Evolutionary conservation across 2,113 vertebrate species (phyloP).

Genomic region (Proterorhinus semilunaris): DNA sequence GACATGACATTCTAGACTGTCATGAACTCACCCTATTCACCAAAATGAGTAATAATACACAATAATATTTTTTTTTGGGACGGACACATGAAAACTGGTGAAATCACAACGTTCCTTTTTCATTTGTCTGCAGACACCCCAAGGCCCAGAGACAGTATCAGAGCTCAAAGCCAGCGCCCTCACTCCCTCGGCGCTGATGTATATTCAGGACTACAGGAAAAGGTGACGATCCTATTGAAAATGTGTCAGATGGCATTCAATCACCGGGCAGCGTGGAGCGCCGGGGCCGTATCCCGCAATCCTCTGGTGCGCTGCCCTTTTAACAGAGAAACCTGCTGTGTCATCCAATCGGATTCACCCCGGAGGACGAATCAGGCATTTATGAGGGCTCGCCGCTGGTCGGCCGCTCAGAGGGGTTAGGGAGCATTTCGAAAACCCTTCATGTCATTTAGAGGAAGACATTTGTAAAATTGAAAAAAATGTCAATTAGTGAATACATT

Average conservation of each 20-base stretch:
- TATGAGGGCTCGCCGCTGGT: not conserved
- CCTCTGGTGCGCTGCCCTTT: conserved; percentile 57
- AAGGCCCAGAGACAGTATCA: conserved; percentile 44
- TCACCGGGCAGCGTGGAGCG: conserved; percentile 50
- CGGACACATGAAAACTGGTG: no score
- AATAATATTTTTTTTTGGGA: no score
- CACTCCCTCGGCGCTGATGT: conserved; percentile 59
- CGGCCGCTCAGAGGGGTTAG: not conserved
- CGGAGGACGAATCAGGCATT: not conserved
- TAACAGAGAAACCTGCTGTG: conserved; percentile 53
- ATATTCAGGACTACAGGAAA: conserved; percentile 72
- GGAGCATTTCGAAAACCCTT: not conserved
- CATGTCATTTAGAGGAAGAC: not conserved
- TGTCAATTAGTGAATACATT: not conserved
- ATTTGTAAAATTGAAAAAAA: not conserved
- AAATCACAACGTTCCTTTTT: conserved; percentile 2
- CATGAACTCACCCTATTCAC: no score
- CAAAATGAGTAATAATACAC: no score
- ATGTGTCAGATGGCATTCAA: conserved; percentile 72
- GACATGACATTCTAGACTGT: no score
- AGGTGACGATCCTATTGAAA: conserved; percentile 76
- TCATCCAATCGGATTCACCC: conserved; percentile 43
- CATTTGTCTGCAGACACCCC: conserved; percentile 2
- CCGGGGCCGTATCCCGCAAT: conserved; percentile 43
- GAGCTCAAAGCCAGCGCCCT: conserved; percentile 31